phyloP scores from a whole-genome alignment of 2,113 vertebrate genomes.

The Stegostoma tigrinum region DNA sequence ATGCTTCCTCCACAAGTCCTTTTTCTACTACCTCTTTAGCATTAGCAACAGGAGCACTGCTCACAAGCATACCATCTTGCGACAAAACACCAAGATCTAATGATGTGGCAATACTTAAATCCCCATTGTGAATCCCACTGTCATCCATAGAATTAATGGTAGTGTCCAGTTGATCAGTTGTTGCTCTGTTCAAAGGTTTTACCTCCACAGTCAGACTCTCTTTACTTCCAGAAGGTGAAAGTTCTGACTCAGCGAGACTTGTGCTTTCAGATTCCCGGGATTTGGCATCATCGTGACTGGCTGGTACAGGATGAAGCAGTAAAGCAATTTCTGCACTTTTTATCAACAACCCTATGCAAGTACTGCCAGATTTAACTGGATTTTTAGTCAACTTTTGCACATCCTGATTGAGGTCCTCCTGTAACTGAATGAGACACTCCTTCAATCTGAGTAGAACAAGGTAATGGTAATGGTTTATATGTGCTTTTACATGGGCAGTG shows the following conservation, averaged over 20 bases:
- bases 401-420: constrained; percentile 66
- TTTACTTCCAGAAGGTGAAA: constrained; percentile 58
- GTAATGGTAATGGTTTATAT: constrained; percentile 93
- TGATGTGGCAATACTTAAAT: background rate
- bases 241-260: constrained; percentile 79
- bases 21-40: constrained; percentile 47
- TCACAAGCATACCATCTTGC: constrained; percentile 43
- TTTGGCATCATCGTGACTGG: constrained; percentile 51
- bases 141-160: constrained; percentile 52
- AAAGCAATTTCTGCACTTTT: constrained; percentile 72
- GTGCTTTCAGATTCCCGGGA: constrained; percentile 78
- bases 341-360: constrained; percentile 69
- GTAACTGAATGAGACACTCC: constrained; percentile 71
- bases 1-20: constrained; percentile 67
- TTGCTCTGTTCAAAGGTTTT: constrained; percentile 49
- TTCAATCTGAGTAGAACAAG: constrained; percentile 84
- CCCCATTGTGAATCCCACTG: constrained; percentile 48
- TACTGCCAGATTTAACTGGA: constrained; percentile 51
- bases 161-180: constrained; percentile 48
- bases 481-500: constrained; percentile 65
- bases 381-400: constrained; percentile 53
- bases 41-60: constrained; percentile 34
- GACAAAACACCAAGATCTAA: constrained; percentile 9
- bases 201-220: constrained; percentile 48
- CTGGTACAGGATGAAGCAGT: constrained; percentile 63